Conservation (phyloP, 2,113 vertebrate genomes). For the Noctilio leporinus region DNA sequence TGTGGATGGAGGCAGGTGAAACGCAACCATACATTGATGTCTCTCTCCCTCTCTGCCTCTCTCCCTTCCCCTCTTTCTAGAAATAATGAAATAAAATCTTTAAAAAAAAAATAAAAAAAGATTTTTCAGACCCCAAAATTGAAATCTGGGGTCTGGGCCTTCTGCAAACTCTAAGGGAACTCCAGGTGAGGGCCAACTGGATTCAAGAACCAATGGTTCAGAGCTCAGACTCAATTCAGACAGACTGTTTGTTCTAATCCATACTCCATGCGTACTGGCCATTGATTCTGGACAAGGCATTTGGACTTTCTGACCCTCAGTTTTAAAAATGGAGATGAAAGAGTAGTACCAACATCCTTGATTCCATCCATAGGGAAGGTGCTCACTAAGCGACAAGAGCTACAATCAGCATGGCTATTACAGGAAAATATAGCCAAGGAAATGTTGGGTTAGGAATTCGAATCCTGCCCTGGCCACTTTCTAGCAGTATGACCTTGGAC, state of each 20-base stretch:
- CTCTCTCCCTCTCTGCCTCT: too few species aligned
- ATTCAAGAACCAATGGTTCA: background rate
- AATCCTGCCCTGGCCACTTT: background rate
- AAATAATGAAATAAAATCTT: too few species aligned
- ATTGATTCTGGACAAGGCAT: background rate
- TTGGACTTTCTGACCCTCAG: background rate
- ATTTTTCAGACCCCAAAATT: background rate
- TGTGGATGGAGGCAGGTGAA: too few species aligned
- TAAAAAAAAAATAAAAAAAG: too few species aligned
- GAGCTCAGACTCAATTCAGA: background rate
- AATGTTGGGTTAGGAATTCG: background rate
- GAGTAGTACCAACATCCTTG: background rate
- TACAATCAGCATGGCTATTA: background rate
- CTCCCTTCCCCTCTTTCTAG: too few species aligned
- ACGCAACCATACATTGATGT: too few species aligned
- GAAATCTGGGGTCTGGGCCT: background rate
- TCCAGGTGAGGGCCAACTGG: background rate
- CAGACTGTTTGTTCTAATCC: background rate
- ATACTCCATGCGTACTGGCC: background rate
- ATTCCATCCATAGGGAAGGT: background rate
- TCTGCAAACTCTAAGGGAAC: background rate
- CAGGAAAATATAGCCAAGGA: background rate
- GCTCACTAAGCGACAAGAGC: background rate
- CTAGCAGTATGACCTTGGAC: background rate
- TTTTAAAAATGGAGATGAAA: background rate